These are phyloP conservation scores for Hippocampus barbouri DNA, from an alignment of 2,113 vertebrate species.

Conservation along the genomic window DNA sequence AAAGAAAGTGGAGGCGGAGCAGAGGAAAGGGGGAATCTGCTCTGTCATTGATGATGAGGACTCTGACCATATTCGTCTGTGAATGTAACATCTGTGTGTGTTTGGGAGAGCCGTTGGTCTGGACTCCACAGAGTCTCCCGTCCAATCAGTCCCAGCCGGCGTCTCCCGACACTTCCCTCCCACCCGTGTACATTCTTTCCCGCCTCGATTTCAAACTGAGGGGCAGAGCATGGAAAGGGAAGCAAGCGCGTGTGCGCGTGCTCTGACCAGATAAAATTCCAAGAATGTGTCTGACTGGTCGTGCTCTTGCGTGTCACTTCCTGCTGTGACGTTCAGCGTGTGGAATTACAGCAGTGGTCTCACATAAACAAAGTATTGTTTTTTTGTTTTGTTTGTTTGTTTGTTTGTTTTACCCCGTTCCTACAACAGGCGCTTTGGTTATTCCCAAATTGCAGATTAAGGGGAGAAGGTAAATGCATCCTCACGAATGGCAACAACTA, in stretches of 20 bases:
- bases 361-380: not conserved
- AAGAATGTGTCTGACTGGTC: conserved; percentile 21
- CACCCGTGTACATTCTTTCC: conserved; percentile 53
- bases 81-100: conserved; percentile 13
- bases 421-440: conserved; percentile 53
- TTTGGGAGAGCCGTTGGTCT: conserved; percentile 4
- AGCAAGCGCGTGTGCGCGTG: conserved; percentile 12
- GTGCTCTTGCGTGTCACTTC: conserved; percentile 39
- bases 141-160: conserved; percentile 32
- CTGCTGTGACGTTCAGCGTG: conserved; percentile 52
- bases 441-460: conserved; percentile 64
- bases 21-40: no score
- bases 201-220: conserved; percentile 48
- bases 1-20: no score
- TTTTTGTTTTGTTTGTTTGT: no score
- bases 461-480: conserved; percentile 53
- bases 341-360: not conserved
- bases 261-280: conserved; percentile 43
- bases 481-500: not conserved
- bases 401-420: conserved; percentile 2
- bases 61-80: not conserved
- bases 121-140: not conserved
- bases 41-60: no score
- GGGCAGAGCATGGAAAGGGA: not conserved
- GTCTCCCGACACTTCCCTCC: conserved; percentile 25